Conservation (phyloP, 2,888 invertebrate genomes). For the Tetramorium bicarinatum region DNA sequence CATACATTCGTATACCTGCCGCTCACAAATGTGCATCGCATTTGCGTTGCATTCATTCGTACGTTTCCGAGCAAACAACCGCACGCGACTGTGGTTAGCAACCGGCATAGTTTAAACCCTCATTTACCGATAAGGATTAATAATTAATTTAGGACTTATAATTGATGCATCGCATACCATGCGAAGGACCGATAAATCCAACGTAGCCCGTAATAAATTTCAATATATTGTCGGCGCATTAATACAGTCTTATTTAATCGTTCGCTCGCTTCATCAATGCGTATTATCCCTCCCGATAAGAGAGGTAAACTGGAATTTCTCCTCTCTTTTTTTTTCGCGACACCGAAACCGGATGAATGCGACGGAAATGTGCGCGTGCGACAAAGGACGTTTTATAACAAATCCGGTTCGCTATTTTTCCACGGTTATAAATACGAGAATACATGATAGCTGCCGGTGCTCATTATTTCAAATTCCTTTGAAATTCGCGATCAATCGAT, state of each 20-base stretch:
- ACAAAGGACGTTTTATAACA: slow-evolving; percentile 45
- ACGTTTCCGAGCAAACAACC: slow-evolving; percentile 36
- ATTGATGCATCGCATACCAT: slow-evolving; percentile 34
- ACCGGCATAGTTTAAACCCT: slow-evolving; percentile 45
- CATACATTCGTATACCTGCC: not conserved
- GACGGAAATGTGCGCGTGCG: slow-evolving; percentile 17
- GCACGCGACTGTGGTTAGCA: slow-evolving; percentile 20
- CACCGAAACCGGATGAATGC: slow-evolving; percentile 26
- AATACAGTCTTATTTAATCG: slow-evolving; percentile 45
- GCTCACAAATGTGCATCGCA: slow-evolving; percentile 25
- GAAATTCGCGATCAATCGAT: slow-evolving; percentile 38
- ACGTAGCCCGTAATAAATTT: slow-evolving; percentile 8
- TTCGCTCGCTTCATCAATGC: slow-evolving; percentile 24
- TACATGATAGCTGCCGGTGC: slow-evolving; percentile 21
- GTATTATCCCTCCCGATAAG: slow-evolving; percentile 1
- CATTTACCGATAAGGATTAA: slow-evolving; percentile 57
- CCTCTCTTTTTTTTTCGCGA: slow-evolving; percentile 26
- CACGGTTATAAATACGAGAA: slow-evolving; percentile 36
- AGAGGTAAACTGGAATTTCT: slow-evolving; percentile 30
- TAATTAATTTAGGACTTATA: slow-evolving; percentile 53
- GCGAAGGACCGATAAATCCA: slow-evolving; percentile 13
- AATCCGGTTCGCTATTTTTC: slow-evolving; percentile 40
- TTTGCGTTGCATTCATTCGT: slow-evolving; percentile 37
- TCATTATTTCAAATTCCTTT: slow-evolving; percentile 16
- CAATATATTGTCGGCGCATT: slow-evolving; percentile 24